Base-by-base conservation (phyloP, 2,888 invertebrate genomes). In the Torymus tubicola region DNA sequence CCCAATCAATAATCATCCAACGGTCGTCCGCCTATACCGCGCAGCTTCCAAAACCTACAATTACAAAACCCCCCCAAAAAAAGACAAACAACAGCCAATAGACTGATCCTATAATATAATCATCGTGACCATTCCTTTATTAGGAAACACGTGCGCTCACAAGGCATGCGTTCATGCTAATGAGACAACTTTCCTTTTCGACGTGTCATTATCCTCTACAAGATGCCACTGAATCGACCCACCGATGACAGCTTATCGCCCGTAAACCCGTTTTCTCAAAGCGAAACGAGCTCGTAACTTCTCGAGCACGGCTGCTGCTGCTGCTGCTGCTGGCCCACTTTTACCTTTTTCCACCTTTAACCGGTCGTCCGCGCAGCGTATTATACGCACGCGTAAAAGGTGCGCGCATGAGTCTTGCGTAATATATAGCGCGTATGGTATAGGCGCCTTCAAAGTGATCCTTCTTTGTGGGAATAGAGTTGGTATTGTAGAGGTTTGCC, bases 271-370 rank as follows among this genome's bases (percentile, higher is more conserved):
- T 71, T 71, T 21, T 10, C 73, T 42, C 42, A 8, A 0, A 42
- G 42, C 42, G 42, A 57, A n/a, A 11, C 55, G 53, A 76, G 63
- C 76, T 63, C 76, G 69, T 76, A 63, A 69, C 63, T 76, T 65
- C 64, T 18, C 16, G 60, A 2, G 10, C 14, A 8, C 11, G 31
- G 63, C 13, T n/a, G 24, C 11, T 57, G 2, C 42, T 84, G 86
- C 21, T 21, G 21, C 21, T n/a, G 24, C 11, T 57, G 2, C 42
- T 84, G 86, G 84, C 85, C 86, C 84, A 86, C 87, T 87, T 87
- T 86, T 87, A 85, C 85, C 81, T 78, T 69, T 68, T 78, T 31
- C 57, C 11, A 16, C 52, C 57, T 50, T 65, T n/a, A 79, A 79
- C 68, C 73, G 63, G 68, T 69, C 78, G 42, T 73, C 42, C 16